A percentile compares a stretch with the other conserved stretches of the same genome.
Conservation (phyloP, 2,113 vertebrate species). For the Balaeniceps rex region DNA sequence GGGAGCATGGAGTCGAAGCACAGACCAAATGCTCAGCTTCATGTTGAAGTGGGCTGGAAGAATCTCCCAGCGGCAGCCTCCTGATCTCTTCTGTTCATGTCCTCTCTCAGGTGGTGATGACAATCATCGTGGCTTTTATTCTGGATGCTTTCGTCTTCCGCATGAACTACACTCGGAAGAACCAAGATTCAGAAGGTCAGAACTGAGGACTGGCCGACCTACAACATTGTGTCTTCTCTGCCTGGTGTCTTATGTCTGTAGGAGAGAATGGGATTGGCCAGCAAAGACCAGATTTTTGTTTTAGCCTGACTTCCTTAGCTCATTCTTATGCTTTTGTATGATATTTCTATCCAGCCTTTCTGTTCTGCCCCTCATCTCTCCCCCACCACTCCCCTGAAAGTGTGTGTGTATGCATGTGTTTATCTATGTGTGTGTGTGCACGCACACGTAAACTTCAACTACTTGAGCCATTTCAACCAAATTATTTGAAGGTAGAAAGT, state of each 20-base stretch:
- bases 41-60: not conserved
- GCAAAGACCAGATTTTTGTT: not conserved
- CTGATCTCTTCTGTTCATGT: not conserved
- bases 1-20: not conserved
- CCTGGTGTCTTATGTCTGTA: not conserved
- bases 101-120: constrained; percentile 91
- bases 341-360: not conserved
- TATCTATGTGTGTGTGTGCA: rapidly evolving
- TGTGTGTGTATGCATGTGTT: not conserved
- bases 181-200: constrained; percentile 85
- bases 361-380: not conserved
- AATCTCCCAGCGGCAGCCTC: not conserved
- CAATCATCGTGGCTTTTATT: constrained; percentile 97
- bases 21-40: not conserved
- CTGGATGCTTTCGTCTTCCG: constrained; percentile 97
- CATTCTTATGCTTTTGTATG: not conserved
- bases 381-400: not conserved
- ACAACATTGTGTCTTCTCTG: rapidly evolving
- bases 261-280: not conserved
- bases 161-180: constrained; percentile 98
- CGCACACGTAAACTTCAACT: not conserved
- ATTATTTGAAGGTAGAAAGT: not conserved
- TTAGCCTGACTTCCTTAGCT: not conserved
- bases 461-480: not conserved
- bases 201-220: not conserved